Evolutionary conservation across 2,888 invertebrate species (phyloP).

Genomic region (Amphipoea lucens): DNA sequence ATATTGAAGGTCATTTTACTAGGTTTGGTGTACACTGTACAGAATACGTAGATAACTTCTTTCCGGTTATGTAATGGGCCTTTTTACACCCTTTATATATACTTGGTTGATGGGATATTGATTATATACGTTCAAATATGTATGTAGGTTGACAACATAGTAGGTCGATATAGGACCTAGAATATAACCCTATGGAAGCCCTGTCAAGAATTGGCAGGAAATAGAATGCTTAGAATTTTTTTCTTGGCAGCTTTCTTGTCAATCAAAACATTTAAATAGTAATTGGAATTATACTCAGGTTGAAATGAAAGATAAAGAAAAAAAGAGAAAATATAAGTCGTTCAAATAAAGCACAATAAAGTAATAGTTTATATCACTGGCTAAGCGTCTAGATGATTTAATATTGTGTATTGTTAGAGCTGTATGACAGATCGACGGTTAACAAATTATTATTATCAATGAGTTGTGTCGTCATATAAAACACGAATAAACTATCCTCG

Average conservation of each 20-base stretch:
- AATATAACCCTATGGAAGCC: slow-evolving; percentile 19
- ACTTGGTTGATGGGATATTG: neutral
- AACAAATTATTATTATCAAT: slow-evolving; percentile 41
- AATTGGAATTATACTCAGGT: too few relatives aligned
- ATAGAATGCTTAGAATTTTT: neutral
- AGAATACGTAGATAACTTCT: too few relatives aligned
- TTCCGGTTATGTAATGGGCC: too few relatives aligned
- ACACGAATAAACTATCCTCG: slow-evolving; percentile 27
- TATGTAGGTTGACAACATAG: neutral
- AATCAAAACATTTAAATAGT: too few relatives aligned
- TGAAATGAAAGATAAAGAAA: too few relatives aligned
- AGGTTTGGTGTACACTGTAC: too few relatives aligned
- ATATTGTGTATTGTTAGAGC: neutral
- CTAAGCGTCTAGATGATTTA: neutral
- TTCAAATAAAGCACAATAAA: neutral
- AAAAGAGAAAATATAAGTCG: neutral
- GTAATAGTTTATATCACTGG: neutral
- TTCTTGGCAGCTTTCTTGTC: neutral
- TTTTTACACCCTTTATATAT: too few relatives aligned
- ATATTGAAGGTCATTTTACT: too few relatives aligned
- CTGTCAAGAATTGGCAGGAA: neutral
- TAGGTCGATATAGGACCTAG: neutral
- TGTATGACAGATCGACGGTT: neutral
- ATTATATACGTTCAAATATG: neutral
- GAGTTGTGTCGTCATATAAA: slow-evolving; percentile 22